Evolutionary conservation across 2,888 invertebrate genomes (phyloP), one percentile per base, ranked within the genome.

Genomic region (Homarus gammarus): DNA sequence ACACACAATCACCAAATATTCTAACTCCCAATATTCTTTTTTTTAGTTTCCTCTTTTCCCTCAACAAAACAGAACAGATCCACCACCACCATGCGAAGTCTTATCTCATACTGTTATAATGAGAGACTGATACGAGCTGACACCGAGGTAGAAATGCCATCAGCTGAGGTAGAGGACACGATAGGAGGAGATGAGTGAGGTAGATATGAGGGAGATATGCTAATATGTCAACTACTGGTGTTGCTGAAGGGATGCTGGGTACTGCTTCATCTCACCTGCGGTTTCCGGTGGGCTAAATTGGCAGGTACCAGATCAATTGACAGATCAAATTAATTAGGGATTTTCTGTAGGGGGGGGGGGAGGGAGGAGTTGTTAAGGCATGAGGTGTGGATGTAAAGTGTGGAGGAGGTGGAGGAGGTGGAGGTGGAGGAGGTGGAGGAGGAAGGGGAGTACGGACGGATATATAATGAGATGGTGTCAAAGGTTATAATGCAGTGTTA

Each of bases 301-400:
- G 78, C 78, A 78, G 78, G 51, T 78, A 56, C 78, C 56, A 78
- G 78, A 78, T 78, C 31, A 36, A 15, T 36, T 78, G 78, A 78
- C 51, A 31, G 77, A 77, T 49, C 77, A 77, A 77, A 51, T 77
- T 49, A 51, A 77, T 51, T 27, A 33, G 15, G n/a, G 33, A 49
- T 27, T 36, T 44, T 38, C 44, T 38, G 44, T 44, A 40, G 78
- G 31, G 12, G 31, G 51, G 27, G 27, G 78, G 56, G 78, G 27
- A 56, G 36, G 31, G 22, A 33, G 22, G 38, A n/a, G n/a, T n/a
- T n/a, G n/a, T n/a, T n/a, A n/a, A n/a, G n/a, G n/a, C n/a, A n/a
- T n/a, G n/a, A n/a, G n/a, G n/a, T n/a, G n/a, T n/a, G n/a, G n/a
- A n/a, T n/a, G n/a, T n/a, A n/a, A 0, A 22, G 38, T 12, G 73